Base-by-base conservation (phyloP, 2,797 vertebrate genomes). In the Microhierax caerulescens region DNA sequence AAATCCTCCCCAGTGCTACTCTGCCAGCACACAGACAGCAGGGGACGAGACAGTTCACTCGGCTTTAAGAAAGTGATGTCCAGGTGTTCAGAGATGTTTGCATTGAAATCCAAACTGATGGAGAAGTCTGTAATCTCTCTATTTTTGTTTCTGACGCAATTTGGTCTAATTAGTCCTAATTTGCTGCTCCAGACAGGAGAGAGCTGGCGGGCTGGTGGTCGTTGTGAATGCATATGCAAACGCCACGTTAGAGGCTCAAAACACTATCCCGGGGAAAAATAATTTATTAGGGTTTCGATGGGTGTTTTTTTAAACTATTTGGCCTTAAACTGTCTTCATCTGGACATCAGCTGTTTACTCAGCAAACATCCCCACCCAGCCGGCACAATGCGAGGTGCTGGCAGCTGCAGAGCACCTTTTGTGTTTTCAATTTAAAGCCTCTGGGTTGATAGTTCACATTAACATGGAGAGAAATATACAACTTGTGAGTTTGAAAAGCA, bases 401-500 rank as follows among this genome's bases (percentile, higher is more conserved):
- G 70, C 98, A 96, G 97, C 97, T 97, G 97, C 94, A 12, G 74
- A 56, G 88, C 95, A 93, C 97, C 97, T 97, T 98, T 98, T 97
- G 98, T 97, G 98, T 80, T 97, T 90, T 74, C 98, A 76, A 87
- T 97, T 97, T 97, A 96, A 97, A 98, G 97, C 96, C 96, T 85
- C 79, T 83, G 92, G 96, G 91, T 94, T 96, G 98, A 97, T 95
- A 96, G 97, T 96, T 98, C 97, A 96, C 98, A 96, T 97, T 94
- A 98, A 97, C 97, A 80, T 91, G 97, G 97, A 87, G 72, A 96
- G 97, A 98, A 98, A 98, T 97, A 98, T 96, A 97, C 98, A 98
- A 96, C 98, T 96, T 43, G 93, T 5, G 92, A 94, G 98, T 98
- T 97, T 98, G 98, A 98, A 98, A 98, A 98, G 98, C 99, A 99